Evolutionary conservation across 2,113 vertebrate genomes (phyloP).

Genomic region (Saiga tatarica): DNA sequence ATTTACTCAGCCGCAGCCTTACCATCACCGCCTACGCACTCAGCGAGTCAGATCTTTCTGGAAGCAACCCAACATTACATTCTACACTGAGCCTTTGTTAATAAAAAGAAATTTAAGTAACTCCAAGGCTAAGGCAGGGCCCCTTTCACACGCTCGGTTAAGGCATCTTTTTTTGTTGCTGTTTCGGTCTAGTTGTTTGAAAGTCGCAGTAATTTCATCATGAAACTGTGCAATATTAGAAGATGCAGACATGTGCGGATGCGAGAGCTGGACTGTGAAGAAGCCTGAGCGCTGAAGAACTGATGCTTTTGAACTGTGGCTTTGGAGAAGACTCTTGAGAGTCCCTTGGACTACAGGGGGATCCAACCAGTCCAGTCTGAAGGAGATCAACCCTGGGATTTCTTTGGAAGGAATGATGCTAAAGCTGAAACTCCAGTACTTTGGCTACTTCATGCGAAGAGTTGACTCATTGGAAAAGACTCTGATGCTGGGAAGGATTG

Average conservation of each 20-base stretch:
- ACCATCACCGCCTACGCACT: neutral
- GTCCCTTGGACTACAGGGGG: too few species aligned
- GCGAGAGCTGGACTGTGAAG: too few species aligned
- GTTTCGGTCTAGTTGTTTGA: neutral
- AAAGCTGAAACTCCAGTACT: too few species aligned
- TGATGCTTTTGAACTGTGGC: too few species aligned
- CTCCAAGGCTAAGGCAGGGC: neutral
- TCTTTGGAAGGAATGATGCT: too few species aligned
- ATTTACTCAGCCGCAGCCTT: neutral
- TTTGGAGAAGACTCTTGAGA: too few species aligned
- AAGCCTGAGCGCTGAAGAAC: too few species aligned
- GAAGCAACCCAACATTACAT: neutral
- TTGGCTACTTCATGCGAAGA: too few species aligned
- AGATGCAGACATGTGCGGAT: neutral
- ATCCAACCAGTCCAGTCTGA: too few species aligned
- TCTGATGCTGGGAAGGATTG: too few species aligned
- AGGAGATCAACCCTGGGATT: too few species aligned
- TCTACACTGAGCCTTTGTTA: neutral
- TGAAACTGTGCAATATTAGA: neutral
- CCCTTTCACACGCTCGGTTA: accelerated
- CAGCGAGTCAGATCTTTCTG: neutral
- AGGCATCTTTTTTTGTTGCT: neutral
- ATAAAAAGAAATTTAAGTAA: neutral
- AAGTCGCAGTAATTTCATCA: neutral
- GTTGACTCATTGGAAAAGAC: too few species aligned